Evolutionary conservation across 2,113 vertebrate genomes (phyloP), one percentile per base, ranked within the genome.

Genomic region (Chiloscyllium plagiosum): DNA sequence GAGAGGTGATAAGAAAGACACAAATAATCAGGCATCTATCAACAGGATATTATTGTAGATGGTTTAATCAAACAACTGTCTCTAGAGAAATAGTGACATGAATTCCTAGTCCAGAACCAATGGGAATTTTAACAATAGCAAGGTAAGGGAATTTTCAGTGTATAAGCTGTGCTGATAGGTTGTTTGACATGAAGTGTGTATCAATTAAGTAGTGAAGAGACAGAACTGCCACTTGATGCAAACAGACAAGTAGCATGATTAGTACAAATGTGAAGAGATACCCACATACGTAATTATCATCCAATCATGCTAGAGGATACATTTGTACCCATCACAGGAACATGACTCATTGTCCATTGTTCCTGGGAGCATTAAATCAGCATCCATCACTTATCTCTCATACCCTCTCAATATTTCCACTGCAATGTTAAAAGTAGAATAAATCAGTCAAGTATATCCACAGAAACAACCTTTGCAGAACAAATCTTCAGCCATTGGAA

Each of bases 321-420:
- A 76, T 95, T 95, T 95, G 69, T 72, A 72, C 72, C 12, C 69
- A 95, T 95, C 94, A 50, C 42, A 72, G 37, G 8, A 52, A 72
- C 47, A 29, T 52, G 47, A 50, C 24, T 76, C 93, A 72, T n/a
- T 50, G 68, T 10, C 7, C 94, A 47, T 17, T 52, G 26, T 72
- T 47, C 68, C 42, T 50, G 42, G 33, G 68, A 13, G 12, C 65
- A 50, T 95, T 93, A 70, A 70, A 95, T 72, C 94, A 72, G 42
- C 20, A 3, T 26, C 69, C 68, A 33, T 95, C 90, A 94, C 19
- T 10, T 68, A 37, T 7, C 90, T 37, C 68, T 68, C 37, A 72
- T 50, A 95, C n/a, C 69, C n/a, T 37, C n/a, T 93, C 89, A 93
- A 66, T 19, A 33, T 93, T 93, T 89, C 86, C 47, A 56, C 24